phyloP scores from a whole-genome alignment of 2,797 vertebrate genomes.

The Numenius phaeopus region DNA sequence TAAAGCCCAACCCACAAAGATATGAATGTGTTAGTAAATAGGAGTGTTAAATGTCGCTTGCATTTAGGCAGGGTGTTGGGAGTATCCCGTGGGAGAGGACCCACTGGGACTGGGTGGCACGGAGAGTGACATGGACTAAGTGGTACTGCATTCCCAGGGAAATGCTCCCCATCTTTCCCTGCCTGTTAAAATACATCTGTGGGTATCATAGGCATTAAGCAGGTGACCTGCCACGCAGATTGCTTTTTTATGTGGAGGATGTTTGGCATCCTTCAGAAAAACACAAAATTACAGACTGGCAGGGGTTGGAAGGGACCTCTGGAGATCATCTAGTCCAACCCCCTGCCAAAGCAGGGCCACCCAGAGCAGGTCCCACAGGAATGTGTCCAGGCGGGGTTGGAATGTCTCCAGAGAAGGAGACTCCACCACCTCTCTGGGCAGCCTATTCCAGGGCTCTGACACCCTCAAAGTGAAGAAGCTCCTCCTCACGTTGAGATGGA shows the following conservation, averaged over 20 bases:
- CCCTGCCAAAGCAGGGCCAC: background rate
- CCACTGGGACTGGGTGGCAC: background rate
- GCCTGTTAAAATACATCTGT: background rate
- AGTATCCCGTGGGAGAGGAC: fast-evolving
- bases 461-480: too few relatives aligned
- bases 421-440: background rate
- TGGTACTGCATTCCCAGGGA: background rate
- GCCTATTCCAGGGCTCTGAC: background rate
- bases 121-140: background rate
- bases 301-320: background rate
- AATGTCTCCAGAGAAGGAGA: background rate
- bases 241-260: background rate
- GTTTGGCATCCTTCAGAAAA: background rate
- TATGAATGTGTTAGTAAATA: background rate
- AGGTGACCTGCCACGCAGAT: background rate
- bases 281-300: too few relatives aligned
- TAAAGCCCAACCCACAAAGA: background rate
- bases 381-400: background rate
- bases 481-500: background rate
- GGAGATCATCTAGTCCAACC: background rate
- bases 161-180: background rate
- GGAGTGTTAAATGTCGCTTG: background rate
- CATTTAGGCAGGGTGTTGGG: background rate
- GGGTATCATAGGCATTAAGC: background rate
- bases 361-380: background rate